phyloP scores from a whole-genome alignment of 2,113 vertebrate species.

The Macaca nemestrina region DNA sequence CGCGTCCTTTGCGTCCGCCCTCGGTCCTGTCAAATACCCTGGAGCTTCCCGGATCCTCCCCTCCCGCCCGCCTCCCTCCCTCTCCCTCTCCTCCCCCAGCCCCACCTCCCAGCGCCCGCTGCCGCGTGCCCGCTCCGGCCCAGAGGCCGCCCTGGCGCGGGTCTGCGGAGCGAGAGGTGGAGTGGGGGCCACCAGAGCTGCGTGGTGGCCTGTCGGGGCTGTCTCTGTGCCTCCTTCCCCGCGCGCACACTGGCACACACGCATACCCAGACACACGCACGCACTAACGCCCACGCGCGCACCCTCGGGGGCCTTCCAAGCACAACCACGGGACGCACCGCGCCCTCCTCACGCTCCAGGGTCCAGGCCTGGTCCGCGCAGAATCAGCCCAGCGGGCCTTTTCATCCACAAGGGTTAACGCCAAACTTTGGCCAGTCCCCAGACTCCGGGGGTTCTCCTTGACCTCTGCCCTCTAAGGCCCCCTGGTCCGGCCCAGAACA shows the following conservation, averaged over 20 bases:
- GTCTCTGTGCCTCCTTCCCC: not conserved
- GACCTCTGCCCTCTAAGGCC: not conserved
- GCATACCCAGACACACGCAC: not conserved
- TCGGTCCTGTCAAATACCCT: constrained; percentile 62
- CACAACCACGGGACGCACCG: rapidly evolving
- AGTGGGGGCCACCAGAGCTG: not conserved
- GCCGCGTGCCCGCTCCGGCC: not conserved
- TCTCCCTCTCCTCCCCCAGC: not conserved
- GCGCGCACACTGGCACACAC: too few relatives aligned
- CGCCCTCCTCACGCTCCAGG: not conserved
- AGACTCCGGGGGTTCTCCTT: rapidly evolving
- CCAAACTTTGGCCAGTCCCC: not conserved
- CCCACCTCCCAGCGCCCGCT: constrained; percentile 52
- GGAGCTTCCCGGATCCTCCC: constrained; percentile 49
- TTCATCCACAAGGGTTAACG: too few relatives aligned
- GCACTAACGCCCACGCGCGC: too few relatives aligned
- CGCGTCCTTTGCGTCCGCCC: not conserved
- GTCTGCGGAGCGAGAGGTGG: not conserved
- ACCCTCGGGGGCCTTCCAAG: too few relatives aligned
- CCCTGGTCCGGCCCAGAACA: not conserved
- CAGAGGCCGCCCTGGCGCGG: not conserved
- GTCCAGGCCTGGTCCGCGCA: rapidly evolving
- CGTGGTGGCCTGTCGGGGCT: rapidly evolving
- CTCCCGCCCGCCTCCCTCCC: not conserved
- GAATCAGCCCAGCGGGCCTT: rapidly evolving